Evolutionary conservation across 2,888 invertebrate species (phyloP).

Genomic region (Caenorhabditis sulstoni): DNA sequence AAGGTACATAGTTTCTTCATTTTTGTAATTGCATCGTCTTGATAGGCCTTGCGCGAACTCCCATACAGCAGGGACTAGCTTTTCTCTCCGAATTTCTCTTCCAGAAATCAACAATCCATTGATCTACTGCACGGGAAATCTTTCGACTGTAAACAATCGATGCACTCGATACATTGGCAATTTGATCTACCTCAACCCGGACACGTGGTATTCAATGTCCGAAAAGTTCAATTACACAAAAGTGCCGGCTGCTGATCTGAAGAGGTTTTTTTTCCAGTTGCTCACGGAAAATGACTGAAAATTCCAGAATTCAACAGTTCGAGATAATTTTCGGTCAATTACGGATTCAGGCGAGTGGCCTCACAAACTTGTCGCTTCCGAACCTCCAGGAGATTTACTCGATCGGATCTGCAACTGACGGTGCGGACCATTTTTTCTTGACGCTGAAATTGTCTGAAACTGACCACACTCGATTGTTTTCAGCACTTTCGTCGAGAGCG

Average conservation of each 20-base stretch:
- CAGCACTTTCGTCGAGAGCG: too few species aligned
- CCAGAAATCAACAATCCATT: constrained; percentile 41
- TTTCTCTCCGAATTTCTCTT: not conserved
- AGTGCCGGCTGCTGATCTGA: constrained; percentile 15
- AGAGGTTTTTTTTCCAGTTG: constrained; percentile 8
- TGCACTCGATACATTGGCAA: constrained; percentile 40
- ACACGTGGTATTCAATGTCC: not conserved
- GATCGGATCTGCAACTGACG: not conserved
- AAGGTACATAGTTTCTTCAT: too few species aligned
- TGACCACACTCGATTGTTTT: too few species aligned
- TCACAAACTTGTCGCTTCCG: constrained; percentile 18
- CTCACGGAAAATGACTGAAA: not conserved
- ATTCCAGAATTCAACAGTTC: constrained; percentile 30
- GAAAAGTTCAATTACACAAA: constrained; percentile 11
- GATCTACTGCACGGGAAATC: constrained; percentile 24
- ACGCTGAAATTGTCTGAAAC: too few species aligned
- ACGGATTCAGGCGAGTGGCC: constrained; percentile 14
- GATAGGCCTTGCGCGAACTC: too few species aligned
- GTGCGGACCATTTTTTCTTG: too few species aligned
- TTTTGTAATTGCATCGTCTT: too few species aligned
- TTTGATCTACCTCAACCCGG: constrained; percentile 9
- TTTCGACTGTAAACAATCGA: constrained; percentile 17
- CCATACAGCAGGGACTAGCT: too few species aligned
- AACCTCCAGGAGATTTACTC: constrained; percentile 38
- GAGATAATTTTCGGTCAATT: constrained; percentile 31